phyloP scores from a whole-genome alignment of 2,797 vertebrate species.

The Onychomys arenicola region DNA sequence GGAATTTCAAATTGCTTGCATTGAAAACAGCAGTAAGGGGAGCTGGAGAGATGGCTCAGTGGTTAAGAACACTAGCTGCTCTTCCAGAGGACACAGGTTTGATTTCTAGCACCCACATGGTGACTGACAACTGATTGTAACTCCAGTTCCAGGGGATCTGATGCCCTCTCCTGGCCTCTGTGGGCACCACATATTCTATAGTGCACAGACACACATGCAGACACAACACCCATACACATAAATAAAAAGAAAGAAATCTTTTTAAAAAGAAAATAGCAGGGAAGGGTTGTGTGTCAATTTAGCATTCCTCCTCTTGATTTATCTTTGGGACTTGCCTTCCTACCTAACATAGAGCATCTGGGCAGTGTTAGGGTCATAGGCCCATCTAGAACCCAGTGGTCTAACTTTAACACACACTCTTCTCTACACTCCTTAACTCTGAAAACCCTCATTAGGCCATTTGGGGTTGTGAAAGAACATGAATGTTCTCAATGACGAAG shows the following conservation, averaged over 20 bases:
- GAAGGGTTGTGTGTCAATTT: not conserved
- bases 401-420: not conserved
- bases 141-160: not conserved
- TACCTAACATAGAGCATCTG: not conserved
- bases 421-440: not conserved
- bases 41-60: not conserved
- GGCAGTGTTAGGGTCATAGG: not conserved
- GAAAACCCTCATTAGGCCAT: not conserved
- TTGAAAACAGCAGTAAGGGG: not conserved
- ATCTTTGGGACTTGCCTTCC: not conserved
- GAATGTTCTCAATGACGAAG: slow-evolving; percentile 26
- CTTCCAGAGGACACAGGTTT: not conserved
- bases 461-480: slow-evolving; percentile 9
- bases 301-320: not conserved
- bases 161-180: not conserved
- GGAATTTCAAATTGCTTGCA: not conserved
- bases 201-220: not conserved
- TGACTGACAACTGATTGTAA: not conserved
- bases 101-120: not conserved
- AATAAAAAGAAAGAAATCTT: not conserved
- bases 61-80: not conserved
- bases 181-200: no score
- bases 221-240: not conserved
- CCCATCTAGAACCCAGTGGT: not conserved
- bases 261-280: not conserved